These are phyloP conservation scores for Sesamia inferens DNA, from an alignment of 2,888 invertebrate species.

Conservation along the genomic window DNA sequence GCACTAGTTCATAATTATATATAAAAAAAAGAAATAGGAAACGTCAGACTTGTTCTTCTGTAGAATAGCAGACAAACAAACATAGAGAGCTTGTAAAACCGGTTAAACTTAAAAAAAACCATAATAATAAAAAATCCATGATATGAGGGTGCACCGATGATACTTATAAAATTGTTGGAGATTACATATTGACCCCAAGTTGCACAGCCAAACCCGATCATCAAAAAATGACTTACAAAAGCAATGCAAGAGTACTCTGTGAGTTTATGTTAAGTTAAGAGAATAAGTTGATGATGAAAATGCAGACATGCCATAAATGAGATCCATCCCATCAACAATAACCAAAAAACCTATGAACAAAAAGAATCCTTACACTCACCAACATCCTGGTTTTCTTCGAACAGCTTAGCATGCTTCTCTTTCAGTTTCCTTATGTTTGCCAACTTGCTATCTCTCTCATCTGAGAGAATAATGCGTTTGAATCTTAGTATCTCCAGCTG, in stretches of 20 bases:
- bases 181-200: too few relatives aligned
- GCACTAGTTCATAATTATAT: too few relatives aligned
- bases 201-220: not conserved
- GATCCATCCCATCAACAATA: not conserved
- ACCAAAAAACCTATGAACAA: conserved; percentile 29
- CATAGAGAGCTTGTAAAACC: not conserved
- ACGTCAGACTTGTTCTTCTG: not conserved
- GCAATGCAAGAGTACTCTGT: too few relatives aligned
- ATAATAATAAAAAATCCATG: too few relatives aligned
- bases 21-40: not conserved
- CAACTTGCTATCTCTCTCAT: conserved; percentile 92
- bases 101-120: too few relatives aligned
- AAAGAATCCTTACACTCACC: conserved; percentile 82
- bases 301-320: conserved; percentile 14
- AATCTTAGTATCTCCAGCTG: conserved; percentile 93
- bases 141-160: too few relatives aligned
- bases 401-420: conserved; percentile 90
- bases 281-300: not conserved
- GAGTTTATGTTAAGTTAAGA: too few relatives aligned
- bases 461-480: conserved; percentile 92
- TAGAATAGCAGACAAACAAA: not conserved
- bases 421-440: conserved; percentile 91
- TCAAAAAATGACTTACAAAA: not conserved
- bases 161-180: too few relatives aligned
- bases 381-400: conserved; percentile 92